These are phyloP conservation scores for Actinemys pallida DNA, from an alignment of 2,113 vertebrate species.

Conservation along the genomic window DNA sequence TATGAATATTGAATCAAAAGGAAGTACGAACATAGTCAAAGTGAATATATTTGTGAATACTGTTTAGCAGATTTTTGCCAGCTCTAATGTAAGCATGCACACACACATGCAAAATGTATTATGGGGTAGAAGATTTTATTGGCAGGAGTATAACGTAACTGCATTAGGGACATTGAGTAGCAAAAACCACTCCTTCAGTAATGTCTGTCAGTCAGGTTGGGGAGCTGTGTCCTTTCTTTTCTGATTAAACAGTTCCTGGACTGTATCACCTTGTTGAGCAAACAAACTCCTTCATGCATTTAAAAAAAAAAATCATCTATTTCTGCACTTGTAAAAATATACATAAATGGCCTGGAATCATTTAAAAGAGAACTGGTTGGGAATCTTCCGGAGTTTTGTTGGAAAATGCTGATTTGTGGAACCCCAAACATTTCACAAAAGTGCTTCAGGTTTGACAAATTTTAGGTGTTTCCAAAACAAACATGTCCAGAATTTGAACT, in stretches of 20 bases:
- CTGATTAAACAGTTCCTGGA: not conserved
- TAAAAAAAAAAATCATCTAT: not conserved
- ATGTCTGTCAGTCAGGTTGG: not conserved
- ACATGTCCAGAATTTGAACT: too few relatives aligned
- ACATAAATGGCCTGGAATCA: conserved; percentile 1
- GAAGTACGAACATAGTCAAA: accelerated
- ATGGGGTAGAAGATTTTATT: not conserved
- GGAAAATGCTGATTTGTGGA: too few relatives aligned
- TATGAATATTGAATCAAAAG: not conserved
- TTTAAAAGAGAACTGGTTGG: too few relatives aligned
- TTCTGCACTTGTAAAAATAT: conserved; percentile 2
- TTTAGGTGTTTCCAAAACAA: too few relatives aligned
- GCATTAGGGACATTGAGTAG: not conserved
- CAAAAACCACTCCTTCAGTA: accelerated
- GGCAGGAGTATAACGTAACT: not conserved
- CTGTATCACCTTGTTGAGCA: accelerated
- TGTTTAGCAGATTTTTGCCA: not conserved
- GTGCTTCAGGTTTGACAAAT: too few relatives aligned
- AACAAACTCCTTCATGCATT: not conserved
- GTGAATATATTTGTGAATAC: accelerated
- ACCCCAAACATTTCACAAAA: too few relatives aligned
- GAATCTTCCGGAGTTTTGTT: too few relatives aligned
- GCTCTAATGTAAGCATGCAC: not conserved
- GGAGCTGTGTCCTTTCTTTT: not conserved
- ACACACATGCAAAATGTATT: not conserved